phyloP scores from a whole-genome alignment of 92 coral and sea anemone species.

The Blastomussa wellsi region DNA sequence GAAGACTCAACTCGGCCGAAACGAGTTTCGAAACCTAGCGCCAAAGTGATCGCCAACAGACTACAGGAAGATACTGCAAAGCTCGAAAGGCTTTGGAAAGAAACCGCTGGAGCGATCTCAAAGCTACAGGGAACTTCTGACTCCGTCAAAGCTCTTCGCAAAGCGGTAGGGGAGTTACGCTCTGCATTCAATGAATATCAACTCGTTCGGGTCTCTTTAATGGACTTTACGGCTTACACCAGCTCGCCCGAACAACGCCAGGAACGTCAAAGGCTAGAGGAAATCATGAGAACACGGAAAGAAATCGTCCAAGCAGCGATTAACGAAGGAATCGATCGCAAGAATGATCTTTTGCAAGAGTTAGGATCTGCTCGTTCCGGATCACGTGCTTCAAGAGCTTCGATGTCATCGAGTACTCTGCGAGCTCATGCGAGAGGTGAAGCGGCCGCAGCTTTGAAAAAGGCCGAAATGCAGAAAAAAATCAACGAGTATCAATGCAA shows the following conservation, averaged over 20 bases:
- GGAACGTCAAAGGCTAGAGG: neutral
- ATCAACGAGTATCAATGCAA: slow-evolving; percentile 1
- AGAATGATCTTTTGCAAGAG: neutral
- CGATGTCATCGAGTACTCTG: slow-evolving; percentile 11
- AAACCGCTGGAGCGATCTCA: neutral
- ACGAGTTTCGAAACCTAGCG: slow-evolving; percentile 19
- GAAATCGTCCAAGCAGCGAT: neutral
- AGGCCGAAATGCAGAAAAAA: slow-evolving; percentile 28
- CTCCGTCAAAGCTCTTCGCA: slow-evolving; percentile 23
- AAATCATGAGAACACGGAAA: neutral
- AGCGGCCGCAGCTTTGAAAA: slow-evolving; percentile 35
- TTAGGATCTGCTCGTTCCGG: slow-evolving; percentile 8
- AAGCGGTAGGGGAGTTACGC: slow-evolving; percentile 27
- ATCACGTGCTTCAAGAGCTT: slow-evolving; percentile 11
- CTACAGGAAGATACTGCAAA: slow-evolving; percentile 12
- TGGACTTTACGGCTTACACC: slow-evolving; percentile 7
- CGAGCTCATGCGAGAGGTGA: slow-evolving; percentile 45
- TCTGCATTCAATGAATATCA: slow-evolving; percentile 18
- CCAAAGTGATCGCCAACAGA: slow-evolving; percentile 22
- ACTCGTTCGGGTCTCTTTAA: slow-evolving; percentile 10
- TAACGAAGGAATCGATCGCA: neutral
- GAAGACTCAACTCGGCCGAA: slow-evolving; percentile 3
- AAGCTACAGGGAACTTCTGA: slow-evolving; percentile 24
- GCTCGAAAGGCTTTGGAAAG: slow-evolving; percentile 16
- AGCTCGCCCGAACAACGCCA: slow-evolving; percentile 13